Percentiles rank a stretch among this genome's conserved stretches.
These are phyloP conservation scores for Xenentodon cancila DNA, from an alignment of 2,797 vertebrate species.

Conservation along the genomic window DNA sequence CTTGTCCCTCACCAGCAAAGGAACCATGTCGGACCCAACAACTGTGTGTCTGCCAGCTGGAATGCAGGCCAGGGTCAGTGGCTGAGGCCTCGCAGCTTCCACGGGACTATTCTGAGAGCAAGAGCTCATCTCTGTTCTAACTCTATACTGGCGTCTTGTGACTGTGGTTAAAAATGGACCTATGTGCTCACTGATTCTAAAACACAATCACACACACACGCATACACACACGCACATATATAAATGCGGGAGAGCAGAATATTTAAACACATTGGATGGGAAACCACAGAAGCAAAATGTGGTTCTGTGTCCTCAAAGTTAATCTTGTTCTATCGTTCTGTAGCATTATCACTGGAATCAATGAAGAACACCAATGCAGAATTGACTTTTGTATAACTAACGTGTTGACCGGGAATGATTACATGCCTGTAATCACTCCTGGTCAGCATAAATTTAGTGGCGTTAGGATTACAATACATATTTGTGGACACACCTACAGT, in stretches of 20 bases:
- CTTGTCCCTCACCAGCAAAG: constrained; percentile 63
- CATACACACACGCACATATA: constrained; percentile 11
- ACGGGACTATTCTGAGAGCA: constrained; percentile 81
- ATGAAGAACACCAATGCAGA: too few relatives aligned
- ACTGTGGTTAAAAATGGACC: constrained; percentile 79
- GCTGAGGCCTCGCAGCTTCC: constrained; percentile 66
- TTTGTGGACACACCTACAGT: constrained; percentile 10
- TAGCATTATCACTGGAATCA: constrained; percentile 24
- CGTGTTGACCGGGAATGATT: neutral
- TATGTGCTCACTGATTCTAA: constrained; percentile 64
- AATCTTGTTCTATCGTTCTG: constrained; percentile 34
- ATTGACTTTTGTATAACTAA: constrained; percentile 5
- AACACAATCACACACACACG: constrained; percentile 54
- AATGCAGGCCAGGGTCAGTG: constrained; percentile 77
- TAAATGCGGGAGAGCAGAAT: constrained; percentile 37
- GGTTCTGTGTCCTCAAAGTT: constrained; percentile 22
- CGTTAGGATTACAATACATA: constrained; percentile 18
- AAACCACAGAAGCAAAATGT: constrained; percentile 40
- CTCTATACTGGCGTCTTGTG: constrained; percentile 81
- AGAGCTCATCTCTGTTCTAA: constrained; percentile 80
- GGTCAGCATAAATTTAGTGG: constrained; percentile 23
- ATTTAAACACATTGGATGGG: constrained; percentile 42
- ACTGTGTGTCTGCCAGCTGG: constrained; percentile 82
- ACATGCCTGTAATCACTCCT: constrained; percentile 22
- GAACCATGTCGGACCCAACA: constrained; percentile 79